Evolutionary conservation across 2,888 invertebrate species (phyloP).

Genomic region (Aporophyla lueneburgensis): DNA sequence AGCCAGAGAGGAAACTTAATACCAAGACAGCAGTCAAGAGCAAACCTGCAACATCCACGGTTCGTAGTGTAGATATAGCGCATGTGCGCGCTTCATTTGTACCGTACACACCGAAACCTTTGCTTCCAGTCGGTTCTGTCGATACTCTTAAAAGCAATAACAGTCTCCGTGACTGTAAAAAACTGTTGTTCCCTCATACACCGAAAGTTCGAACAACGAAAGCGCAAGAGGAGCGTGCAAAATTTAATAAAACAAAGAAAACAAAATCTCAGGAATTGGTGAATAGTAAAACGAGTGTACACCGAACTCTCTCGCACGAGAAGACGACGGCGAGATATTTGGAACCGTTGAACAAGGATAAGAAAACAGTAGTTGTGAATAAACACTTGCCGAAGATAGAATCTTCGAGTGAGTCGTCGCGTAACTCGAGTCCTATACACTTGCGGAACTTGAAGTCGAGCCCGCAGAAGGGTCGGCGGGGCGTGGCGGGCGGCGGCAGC

Average conservation of each 20-base stretch:
- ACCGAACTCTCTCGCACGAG: slow-evolving; percentile 69
- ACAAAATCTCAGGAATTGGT: slow-evolving; percentile 72
- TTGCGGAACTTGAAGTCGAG: slow-evolving; percentile 79
- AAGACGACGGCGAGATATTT: slow-evolving; percentile 91
- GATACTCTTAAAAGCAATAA: slow-evolving; percentile 68
- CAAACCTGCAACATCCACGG: slow-evolving; percentile 60
- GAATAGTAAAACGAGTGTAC: slow-evolving; percentile 55
- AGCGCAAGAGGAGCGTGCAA: slow-evolving; percentile 85
- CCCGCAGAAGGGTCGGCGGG: slow-evolving; percentile 77
- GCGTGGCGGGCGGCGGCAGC: slow-evolving; percentile 78
- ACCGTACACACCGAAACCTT: slow-evolving; percentile 80
- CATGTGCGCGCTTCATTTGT: slow-evolving; percentile 83
- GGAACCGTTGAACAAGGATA: slow-evolving; percentile 87
- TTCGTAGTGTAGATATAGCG: slow-evolving; percentile 79
- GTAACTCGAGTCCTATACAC: slow-evolving; percentile 93
- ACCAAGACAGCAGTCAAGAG: slow-evolving; percentile 61
- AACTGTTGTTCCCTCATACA: slow-evolving; percentile 59
- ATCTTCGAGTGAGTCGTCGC: slow-evolving; percentile 92
- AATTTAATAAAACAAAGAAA: slow-evolving; percentile 81
- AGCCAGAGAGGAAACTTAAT: slow-evolving; percentile 71
- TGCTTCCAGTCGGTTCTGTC: slow-evolving; percentile 59
- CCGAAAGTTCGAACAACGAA: slow-evolving; percentile 84
- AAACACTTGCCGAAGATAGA: slow-evolving; percentile 87
- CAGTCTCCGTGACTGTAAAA: slow-evolving; percentile 71
- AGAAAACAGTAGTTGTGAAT: slow-evolving; percentile 74